Evolutionary conservation across 2,113 vertebrate species (phyloP).

Genomic region (Desmodus rotundus): DNA sequence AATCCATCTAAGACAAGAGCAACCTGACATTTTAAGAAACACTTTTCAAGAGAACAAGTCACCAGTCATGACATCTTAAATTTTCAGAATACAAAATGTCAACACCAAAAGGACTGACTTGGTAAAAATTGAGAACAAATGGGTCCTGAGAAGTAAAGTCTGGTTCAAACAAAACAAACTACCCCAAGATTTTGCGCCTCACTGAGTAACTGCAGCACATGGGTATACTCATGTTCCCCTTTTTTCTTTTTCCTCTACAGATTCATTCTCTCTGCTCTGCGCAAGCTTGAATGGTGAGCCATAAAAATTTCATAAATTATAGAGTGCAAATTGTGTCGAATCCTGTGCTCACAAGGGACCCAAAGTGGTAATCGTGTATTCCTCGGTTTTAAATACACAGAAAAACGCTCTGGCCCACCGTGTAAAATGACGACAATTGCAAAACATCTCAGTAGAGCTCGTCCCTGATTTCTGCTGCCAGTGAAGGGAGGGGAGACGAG

Average conservation of each 20-base stretch:
- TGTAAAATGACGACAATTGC: not conserved
- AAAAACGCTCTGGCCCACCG: slow-evolving; percentile 27
- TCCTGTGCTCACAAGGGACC: slow-evolving; percentile 37
- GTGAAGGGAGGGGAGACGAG: not conserved
- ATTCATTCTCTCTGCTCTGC: slow-evolving; percentile 45
- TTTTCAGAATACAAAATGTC: slow-evolving; percentile 1
- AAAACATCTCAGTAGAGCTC: not conserved
- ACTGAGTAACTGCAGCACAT: not conserved
- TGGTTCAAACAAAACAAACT: slow-evolving; percentile 31
- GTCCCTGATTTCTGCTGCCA: not conserved
- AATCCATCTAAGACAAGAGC: not conserved
- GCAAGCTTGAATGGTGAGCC: slow-evolving; percentile 56
- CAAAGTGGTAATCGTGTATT: slow-evolving; percentile 41
- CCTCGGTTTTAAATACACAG: slow-evolving; percentile 63
- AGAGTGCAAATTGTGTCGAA: slow-evolving; percentile 70
- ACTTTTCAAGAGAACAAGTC: slow-evolving; percentile 65
- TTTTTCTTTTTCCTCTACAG: slow-evolving; percentile 4
- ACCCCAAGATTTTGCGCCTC: not conserved
- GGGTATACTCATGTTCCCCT: not conserved
- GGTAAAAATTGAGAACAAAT: not conserved
- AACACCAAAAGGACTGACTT: not conserved
- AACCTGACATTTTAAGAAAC: slow-evolving; percentile 29
- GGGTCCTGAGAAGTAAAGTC: not conserved
- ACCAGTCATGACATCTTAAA: slow-evolving; percentile 28
- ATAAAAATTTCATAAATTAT: slow-evolving; percentile 75